phyloP scores from a whole-genome alignment of 2,888 invertebrate genomes.

The Plagodis dolabraria region DNA sequence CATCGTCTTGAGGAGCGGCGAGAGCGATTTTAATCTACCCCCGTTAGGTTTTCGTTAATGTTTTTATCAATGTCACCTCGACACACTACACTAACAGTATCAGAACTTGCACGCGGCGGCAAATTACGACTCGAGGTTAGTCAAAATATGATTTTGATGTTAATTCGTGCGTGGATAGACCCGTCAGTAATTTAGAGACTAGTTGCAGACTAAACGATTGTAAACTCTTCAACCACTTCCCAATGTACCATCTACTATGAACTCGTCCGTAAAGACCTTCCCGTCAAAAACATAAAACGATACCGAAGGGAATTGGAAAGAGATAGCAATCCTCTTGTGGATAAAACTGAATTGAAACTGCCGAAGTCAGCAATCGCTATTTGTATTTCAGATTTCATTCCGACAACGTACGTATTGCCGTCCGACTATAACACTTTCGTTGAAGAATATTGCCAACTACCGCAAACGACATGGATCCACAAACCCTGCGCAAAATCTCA shows the following conservation, averaged over 20 bases:
- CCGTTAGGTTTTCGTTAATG: too few relatives aligned
- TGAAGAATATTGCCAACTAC: conserved; percentile 96
- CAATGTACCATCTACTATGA: conserved; percentile 98
- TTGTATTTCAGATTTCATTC: conserved; percentile 95
- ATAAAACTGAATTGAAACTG: conserved; percentile 82
- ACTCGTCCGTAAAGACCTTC: conserved; percentile 95
- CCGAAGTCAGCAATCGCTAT: conserved; percentile 87
- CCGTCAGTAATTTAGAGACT: too few relatives aligned
- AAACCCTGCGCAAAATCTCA: conserved; percentile 97
- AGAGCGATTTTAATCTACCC: too few relatives aligned
- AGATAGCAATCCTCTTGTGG: conserved; percentile 93
- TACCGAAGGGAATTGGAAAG: conserved; percentile 96
- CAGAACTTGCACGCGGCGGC: too few relatives aligned
- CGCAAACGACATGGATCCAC: conserved; percentile 98
- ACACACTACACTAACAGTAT: too few relatives aligned
- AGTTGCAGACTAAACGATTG: conserved; percentile 87
- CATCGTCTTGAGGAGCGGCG: too few relatives aligned
- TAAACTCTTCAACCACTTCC: conserved; percentile 97
- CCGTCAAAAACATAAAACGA: conserved; percentile 97
- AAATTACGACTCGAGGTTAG: too few relatives aligned
- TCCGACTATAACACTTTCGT: conserved; percentile 98
- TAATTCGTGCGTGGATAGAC: too few relatives aligned
- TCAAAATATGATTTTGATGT: too few relatives aligned
- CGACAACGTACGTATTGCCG: conserved; percentile 95
- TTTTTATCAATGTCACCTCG: too few relatives aligned